Percentiles rank a stretch among this genome's conserved stretches.
phyloP scores from a whole-genome alignment of 2,888 invertebrate species.

The Stomorhina lunata region DNA sequence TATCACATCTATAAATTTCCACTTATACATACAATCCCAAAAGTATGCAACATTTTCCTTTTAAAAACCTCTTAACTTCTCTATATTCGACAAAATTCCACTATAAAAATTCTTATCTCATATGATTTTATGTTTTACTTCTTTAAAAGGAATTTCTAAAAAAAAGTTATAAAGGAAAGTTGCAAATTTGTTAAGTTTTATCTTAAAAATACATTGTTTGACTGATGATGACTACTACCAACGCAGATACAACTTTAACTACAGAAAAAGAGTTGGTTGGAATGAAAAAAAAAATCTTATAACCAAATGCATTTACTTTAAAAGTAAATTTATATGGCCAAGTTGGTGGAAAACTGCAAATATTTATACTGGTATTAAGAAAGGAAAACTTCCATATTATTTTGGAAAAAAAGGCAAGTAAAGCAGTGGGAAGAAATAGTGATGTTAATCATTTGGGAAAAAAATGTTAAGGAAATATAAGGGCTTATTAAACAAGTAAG shows the following conservation, averaged over 20 bases:
- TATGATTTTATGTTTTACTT: neutral
- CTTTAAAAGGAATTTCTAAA: neutral
- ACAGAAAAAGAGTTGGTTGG: neutral
- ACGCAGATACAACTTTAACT: neutral
- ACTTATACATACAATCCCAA: no score
- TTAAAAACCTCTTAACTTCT: no score
- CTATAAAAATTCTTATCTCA: no score
- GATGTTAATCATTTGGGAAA: slow-evolving; percentile 8
- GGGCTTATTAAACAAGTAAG: neutral
- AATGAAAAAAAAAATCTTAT: neutral
- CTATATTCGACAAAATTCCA: no score
- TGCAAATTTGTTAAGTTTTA: slow-evolving; percentile 19
- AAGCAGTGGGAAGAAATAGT: neutral
- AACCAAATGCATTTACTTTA: neutral
- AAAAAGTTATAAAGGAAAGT: slow-evolving; percentile 26
- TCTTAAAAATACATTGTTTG: slow-evolving; percentile 36
- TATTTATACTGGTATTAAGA: slow-evolving; percentile 17
- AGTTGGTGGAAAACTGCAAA: slow-evolving; percentile 35
- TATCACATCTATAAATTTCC: no score
- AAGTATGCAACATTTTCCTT: no score
- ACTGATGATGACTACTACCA: slow-evolving; percentile 40
- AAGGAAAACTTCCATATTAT: no score
- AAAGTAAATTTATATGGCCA: slow-evolving; percentile 8
- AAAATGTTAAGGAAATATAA: neutral
- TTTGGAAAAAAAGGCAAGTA: neutral